These are phyloP conservation scores for rabbit (Oryctolagus cuniculus) DNA, from an alignment of 2,113 vertebrate species.

Conservation along the genomic window mOryCun1.1 NC_091441.1:59789501-59790000, in stretches of 20 bases:
- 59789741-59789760: not conserved
- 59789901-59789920: not conserved
- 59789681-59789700: no score
- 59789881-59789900: not conserved
- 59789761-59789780: not conserved
- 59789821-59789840: not conserved
- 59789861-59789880: not conserved
- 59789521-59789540: no score
- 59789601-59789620: no score
- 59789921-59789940: not conserved
- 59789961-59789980: not conserved
- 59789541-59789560: no score
- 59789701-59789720: no score
- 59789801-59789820: not conserved
- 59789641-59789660: no score
- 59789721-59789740: no score
- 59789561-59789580: no score
- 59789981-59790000: not conserved
- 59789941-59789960: not conserved
- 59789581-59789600: no score
- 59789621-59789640: no score
- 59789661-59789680: no score
- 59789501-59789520: no score
- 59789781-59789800: not conserved
- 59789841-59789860: rapidly evolving